A percentile compares a stretch with the other conserved stretches of the same genome.
Conservation (phyloP, 2,797 vertebrate species). For the Sitta carolinensis region DNA sequence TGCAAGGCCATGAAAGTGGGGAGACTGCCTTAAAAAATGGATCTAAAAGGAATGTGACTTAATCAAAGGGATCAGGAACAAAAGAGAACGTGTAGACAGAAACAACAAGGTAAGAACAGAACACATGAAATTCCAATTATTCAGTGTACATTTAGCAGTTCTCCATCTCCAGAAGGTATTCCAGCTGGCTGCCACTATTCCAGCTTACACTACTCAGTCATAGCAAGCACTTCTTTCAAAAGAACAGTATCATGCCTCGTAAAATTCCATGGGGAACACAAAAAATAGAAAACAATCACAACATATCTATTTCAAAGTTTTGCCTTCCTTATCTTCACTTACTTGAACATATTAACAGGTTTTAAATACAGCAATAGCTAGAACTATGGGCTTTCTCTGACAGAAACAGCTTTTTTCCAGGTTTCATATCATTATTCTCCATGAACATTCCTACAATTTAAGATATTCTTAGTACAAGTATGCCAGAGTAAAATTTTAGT, state of each 20-base stretch:
- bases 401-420: not conserved
- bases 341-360: not conserved
- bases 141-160: not conserved
- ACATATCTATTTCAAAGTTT: not conserved
- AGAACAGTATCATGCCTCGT: not conserved
- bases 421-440: not conserved
- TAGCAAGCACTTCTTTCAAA: not conserved
- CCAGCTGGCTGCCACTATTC: not conserved
- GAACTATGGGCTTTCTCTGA: not conserved
- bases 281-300: not conserved
- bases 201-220: not conserved
- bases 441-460: not conserved
- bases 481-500: not conserved
- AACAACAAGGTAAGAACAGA: not conserved
- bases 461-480: not conserved
- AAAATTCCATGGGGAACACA: not conserved
- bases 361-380: not conserved
- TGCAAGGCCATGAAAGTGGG: not conserved
- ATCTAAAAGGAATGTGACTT: not conserved
- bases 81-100: not conserved
- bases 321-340: not conserved
- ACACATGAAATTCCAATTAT: not conserved
- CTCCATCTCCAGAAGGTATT: not conserved
- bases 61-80: not conserved
- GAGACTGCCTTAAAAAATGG: not conserved